Percentiles rank a stretch among this genome's conserved stretches.
Conservation (phyloP, 2,113 vertebrate genomes). For the Trematomus loennbergii region DNA sequence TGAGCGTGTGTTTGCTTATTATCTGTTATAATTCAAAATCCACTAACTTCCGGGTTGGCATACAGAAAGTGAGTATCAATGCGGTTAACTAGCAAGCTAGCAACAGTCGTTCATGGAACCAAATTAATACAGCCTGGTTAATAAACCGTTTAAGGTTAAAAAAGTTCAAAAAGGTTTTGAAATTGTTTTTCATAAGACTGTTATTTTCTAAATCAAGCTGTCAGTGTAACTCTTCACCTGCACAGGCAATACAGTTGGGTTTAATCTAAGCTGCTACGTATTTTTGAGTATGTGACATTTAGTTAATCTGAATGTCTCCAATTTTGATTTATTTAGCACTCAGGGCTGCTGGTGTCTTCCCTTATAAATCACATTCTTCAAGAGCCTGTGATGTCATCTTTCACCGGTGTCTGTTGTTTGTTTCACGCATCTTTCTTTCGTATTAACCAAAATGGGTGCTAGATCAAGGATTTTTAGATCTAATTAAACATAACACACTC, state of each 20-base stretch:
- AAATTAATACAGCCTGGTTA: no score
- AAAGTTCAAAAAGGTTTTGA: no score
- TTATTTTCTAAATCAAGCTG: not conserved
- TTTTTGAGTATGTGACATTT: no score
- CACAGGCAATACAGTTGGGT: not conserved
- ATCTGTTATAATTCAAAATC: no score
- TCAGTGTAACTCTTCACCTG: not conserved
- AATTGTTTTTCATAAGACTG: no score
- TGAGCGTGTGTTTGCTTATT: no score
- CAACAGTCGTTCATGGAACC: no score
- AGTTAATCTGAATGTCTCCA: not conserved
- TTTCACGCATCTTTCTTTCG: not conserved
- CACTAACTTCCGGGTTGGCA: no score
- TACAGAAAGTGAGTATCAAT: no score
- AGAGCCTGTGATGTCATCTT: not conserved
- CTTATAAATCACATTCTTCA: not conserved
- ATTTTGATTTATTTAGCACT: not conserved
- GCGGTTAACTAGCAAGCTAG: no score
- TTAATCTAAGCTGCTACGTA: not conserved
- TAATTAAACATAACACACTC: not conserved
- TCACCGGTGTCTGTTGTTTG: not conserved
- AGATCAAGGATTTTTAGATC: not conserved
- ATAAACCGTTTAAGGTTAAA: no score
- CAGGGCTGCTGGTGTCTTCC: not conserved
- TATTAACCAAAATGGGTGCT: not conserved